Base-by-base conservation (phyloP, 2,797 vertebrate genomes). In the Merluccius polli region DNA sequence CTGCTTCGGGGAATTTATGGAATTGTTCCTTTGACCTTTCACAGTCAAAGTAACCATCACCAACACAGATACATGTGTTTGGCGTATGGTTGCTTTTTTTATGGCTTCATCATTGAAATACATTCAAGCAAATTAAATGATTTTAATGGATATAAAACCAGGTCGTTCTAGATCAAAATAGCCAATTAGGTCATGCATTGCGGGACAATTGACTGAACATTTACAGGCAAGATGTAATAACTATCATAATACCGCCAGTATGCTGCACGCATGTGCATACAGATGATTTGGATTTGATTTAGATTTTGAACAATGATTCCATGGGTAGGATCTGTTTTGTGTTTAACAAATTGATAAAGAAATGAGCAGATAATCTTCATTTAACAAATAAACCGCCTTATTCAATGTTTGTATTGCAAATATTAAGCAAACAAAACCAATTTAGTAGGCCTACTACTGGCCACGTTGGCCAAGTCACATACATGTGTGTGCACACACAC, bases 11-110 rank as follows among this genome's bases (percentile, higher is more conserved):
- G 59, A 8, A 30, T 68, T 38, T 27, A 16, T 44, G 16, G 6
- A 32, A 59, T 79, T 48, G 70, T 30, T 48, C 70, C 81, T 41
- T 68, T 73, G 29, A 48, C 41, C 75, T 13, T 77, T 36, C 24
- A 65, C 1, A 63, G 12, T 65, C 48, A 52, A 52, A 52, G 48
- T 63, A 3, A 24, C 52, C 24, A 24, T 27, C n/a, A 0, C n/a
- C n/a, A 8, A 52, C 44, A 52, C 71, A 74, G 44, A 12, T 12
- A 36, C n/a, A 24, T 4, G 70, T 21, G 48, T 52, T 44, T 44
- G 13, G 15, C 13, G 41, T 44, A 44, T 4, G 18, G 48, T n/a
- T n/a, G 48, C 48, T 9, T 6, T 52, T 9, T 6, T 52, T 21
- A n/a, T 52, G 9, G 48, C 21, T 52, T 52, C 18, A 52, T 52